Evolutionary conservation across 2,113 vertebrate genomes (phyloP).

Genomic region (Capra hircus): DNA sequence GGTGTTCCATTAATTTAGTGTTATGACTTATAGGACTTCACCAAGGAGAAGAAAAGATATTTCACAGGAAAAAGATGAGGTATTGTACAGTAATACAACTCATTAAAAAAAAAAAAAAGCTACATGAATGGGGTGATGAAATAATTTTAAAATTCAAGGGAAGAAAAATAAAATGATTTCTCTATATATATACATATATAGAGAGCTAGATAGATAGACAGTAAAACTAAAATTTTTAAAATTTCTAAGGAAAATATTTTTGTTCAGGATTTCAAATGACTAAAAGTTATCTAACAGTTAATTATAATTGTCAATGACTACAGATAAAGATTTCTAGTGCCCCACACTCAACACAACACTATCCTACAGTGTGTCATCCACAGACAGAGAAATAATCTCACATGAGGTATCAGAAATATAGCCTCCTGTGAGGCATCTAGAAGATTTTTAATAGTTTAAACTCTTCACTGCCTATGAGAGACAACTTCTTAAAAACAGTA

Average conservation of each 20-base stretch:
- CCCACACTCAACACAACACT: neutral
- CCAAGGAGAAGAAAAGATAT: neutral
- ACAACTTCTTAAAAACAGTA: neutral
- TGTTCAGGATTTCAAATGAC: neutral
- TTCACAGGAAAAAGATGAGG: neutral
- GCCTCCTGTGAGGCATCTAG: neutral
- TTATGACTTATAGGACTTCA: neutral
- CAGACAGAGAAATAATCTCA: neutral
- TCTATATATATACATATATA: neutral
- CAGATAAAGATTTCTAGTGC: neutral
- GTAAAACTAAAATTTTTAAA: neutral
- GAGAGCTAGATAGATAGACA: neutral
- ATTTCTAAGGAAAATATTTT: neutral
- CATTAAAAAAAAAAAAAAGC: neutral
- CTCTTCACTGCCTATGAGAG: neutral
- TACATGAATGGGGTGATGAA: neutral
- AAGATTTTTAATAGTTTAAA: neutral
- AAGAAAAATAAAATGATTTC: neutral
- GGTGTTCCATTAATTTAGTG: neutral
- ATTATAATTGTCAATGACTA: neutral
- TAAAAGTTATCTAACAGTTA: neutral
- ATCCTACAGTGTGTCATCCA: neutral
- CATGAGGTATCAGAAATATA: neutral
- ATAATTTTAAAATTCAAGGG: neutral
- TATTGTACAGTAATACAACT: neutral